phyloP scores from a whole-genome alignment of 2,888 invertebrate genomes.

The Taenaris catops region DNA sequence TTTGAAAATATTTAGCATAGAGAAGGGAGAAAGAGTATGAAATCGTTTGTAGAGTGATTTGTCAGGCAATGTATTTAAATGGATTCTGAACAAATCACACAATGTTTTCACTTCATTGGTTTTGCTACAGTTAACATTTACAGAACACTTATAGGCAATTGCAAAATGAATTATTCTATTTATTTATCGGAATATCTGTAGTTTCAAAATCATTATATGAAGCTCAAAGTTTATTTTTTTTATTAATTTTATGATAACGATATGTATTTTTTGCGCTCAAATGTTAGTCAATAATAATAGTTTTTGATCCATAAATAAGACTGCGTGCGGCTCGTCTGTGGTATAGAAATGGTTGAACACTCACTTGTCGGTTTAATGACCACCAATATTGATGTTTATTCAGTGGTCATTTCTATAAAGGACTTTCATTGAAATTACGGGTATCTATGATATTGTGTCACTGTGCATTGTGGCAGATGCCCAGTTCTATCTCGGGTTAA shows the following conservation, averaged over 20 bases:
- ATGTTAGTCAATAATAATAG: conserved; percentile 13
- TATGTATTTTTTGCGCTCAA: conserved; percentile 20
- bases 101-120: too few relatives aligned
- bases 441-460: conserved; percentile 23
- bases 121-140: too few relatives aligned
- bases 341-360: conserved; percentile 24
- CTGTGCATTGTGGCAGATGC: conserved; percentile 31
- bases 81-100: too few relatives aligned
- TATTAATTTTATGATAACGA: conserved; percentile 6
- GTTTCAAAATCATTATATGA: conserved; percentile 1
- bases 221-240: conserved; percentile 23
- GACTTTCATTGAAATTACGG: conserved; percentile 1
- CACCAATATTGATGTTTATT: conserved; percentile 5
- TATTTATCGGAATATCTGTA: background rate
- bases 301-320: conserved; percentile 37
- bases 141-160: background rate
- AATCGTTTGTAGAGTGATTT: conserved; percentile 2
- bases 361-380: conserved; percentile 2
- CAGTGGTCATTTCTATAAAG: conserved; percentile 1
- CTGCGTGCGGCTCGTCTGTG: conserved; percentile 39
- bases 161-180: background rate
- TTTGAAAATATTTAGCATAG: conserved; percentile 1
- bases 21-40: conserved; percentile 7
- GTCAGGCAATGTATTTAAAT: too few relatives aligned
- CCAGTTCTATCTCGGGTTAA: conserved; percentile 34